Base-by-base conservation (phyloP, 2,797 vertebrate species). In the Benthosema pterotum region DNA sequence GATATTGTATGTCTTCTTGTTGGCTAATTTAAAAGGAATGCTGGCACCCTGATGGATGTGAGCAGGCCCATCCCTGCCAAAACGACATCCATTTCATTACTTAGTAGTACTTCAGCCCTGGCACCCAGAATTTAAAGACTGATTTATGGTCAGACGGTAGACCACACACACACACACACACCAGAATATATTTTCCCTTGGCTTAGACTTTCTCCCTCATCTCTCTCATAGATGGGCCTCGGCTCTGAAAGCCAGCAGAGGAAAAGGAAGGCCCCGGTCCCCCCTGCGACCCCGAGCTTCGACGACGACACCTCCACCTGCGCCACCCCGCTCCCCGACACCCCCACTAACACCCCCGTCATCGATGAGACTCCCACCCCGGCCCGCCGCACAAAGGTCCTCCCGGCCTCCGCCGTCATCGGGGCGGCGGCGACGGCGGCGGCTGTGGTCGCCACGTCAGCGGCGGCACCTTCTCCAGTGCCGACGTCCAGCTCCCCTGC, bases 241-340 rank as follows among this genome's bases (percentile, higher is more conserved):
- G 88, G 87, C 71, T 95, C 93, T 50, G 88, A 92, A 73, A 86
- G 91, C 69, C 94, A 93, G 80, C 93, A 94, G 69, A 97, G 95
- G 82, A 99, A 98, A 88, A 91, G 95, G 32, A 95, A 93, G 77
- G 97, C 97, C 4, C 97, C 97, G 2, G 65, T 90, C 9, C 94
- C 94, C 14, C 94, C 94, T 0, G 90, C 94, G 16, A 93, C 87
- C 19, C 77, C 82, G 9, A 78, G 60, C 5, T 63, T 82, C 12
- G 67, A 85, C 14, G 72, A 49, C 28, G 42, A 79, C 63, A 61
- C 71, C 50, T 82, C 83, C 11, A 12, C 74, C 42, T 61, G 74
- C 45, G 60, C 64, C 13, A 15, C 93, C 0, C 90, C 92, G 6
- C 43, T 84, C 14, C 87, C 88, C 11, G 0, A 91, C 83, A 48